Conservation (phyloP, 2,888 invertebrate genomes). For the Diadromus collaris region DNA sequence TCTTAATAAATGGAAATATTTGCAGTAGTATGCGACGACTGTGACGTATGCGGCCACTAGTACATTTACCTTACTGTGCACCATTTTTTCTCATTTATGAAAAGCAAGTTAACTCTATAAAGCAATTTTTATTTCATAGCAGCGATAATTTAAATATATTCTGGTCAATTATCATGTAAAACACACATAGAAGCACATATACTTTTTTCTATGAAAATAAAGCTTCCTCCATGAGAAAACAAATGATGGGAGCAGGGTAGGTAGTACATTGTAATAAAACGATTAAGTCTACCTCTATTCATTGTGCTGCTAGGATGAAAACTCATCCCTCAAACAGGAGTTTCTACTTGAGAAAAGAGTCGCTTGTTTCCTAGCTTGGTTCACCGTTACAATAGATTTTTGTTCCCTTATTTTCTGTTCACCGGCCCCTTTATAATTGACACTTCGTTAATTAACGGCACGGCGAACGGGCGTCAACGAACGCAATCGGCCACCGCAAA, state of each 20-base stretch:
- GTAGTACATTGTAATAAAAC: constrained; percentile 31
- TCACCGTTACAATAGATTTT: constrained; percentile 32
- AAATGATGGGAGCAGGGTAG: neutral
- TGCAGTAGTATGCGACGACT: no score
- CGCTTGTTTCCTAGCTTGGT: constrained; percentile 15
- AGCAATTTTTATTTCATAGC: no score
- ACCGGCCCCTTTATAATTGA: constrained; percentile 32
- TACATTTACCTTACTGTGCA: no score
- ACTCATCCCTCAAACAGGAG: neutral
- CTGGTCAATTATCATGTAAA: no score
- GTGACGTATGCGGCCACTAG: no score
- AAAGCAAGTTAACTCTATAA: no score
- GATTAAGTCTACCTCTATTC: constrained; percentile 18
- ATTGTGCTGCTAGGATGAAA: neutral
- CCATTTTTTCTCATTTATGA: no score
- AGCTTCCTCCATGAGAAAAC: no score
- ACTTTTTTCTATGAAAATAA: no score
- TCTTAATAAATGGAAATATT: no score
- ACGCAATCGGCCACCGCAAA: neutral
- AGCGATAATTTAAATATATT: no score
- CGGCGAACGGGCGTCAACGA: neutral
- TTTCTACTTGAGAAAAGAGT: neutral
- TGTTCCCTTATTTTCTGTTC: neutral
- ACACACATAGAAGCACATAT: no score
- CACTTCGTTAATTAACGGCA: constrained; percentile 39